Percentiles rank a stretch among this genome's conserved stretches.
phyloP scores from a whole-genome alignment of 2,797 vertebrate genomes.

The Molossus molossus region DNA sequence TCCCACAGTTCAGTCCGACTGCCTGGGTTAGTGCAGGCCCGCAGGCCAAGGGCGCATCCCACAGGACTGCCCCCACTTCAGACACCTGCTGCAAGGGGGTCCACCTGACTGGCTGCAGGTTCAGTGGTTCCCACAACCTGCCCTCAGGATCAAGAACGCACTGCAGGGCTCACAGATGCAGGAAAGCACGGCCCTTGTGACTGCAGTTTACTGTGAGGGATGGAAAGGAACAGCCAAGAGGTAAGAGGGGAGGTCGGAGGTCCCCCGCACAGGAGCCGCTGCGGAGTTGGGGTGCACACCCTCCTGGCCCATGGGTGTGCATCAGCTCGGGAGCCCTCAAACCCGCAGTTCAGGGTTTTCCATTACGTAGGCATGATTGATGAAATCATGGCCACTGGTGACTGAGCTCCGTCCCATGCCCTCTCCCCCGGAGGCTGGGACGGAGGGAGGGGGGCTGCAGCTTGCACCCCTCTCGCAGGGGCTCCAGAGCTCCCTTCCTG shows the following conservation, averaged over 20 bases:
- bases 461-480: background rate
- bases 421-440: background rate
- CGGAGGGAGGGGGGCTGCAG: background rate
- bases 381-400: background rate
- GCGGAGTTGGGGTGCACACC: too few relatives aligned
- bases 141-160: background rate
- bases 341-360: background rate
- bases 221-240: background rate
- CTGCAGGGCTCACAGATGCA: background rate
- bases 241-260: too few relatives aligned
- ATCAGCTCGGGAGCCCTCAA: background rate
- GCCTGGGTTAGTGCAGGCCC: background rate
- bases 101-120: background rate
- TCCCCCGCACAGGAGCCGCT: background rate
- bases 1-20: background rate
- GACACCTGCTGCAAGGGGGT: background rate
- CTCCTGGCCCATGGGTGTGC: fast-evolving
- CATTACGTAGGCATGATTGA: background rate
- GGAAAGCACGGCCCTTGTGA: background rate
- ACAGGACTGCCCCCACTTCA: background rate
- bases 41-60: background rate
- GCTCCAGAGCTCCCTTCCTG: background rate
- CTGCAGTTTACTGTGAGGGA: background rate
- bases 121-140: background rate
- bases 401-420: background rate